phyloP scores from a whole-genome alignment of 2,113 vertebrate genomes.

The Chascanopsetta lugubris region DNA sequence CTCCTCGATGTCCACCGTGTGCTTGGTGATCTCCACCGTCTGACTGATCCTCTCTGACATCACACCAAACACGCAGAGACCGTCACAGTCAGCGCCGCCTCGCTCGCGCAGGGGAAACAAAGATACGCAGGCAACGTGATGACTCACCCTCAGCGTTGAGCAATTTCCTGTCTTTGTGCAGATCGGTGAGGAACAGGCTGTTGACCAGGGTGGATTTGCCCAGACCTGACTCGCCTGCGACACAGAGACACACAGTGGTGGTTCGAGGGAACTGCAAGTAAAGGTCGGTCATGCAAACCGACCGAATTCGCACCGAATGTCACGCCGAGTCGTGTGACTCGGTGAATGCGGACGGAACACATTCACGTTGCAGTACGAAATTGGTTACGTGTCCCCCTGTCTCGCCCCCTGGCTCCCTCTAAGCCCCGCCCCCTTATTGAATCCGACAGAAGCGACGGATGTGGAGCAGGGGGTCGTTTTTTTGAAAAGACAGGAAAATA shows the following conservation, averaged over 20 bases:
- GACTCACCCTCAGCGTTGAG: slow-evolving; percentile 77
- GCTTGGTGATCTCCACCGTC: slow-evolving; percentile 92
- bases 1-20: slow-evolving; percentile 90
- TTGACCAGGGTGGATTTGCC: slow-evolving; percentile 91
- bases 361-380: too few relatives aligned
- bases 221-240: slow-evolving; percentile 90
- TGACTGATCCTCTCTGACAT: slow-evolving; percentile 87
- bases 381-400: too few relatives aligned
- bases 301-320: too few relatives aligned
- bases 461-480: too few relatives aligned
- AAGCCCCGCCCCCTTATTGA: too few relatives aligned
- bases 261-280: not conserved
- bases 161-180: slow-evolving; percentile 77
- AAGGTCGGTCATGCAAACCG: too few relatives aligned
- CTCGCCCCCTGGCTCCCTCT: too few relatives aligned
- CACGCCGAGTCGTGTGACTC: too few relatives aligned
- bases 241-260: not conserved
- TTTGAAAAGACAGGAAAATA: too few relatives aligned
- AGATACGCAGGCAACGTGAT: slow-evolving; percentile 31
- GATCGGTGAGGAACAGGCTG: slow-evolving; percentile 78
- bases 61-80: not conserved
- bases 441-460: too few relatives aligned
- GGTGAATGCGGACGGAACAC: too few relatives aligned
- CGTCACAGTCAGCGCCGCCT: not conserved
- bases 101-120: not conserved